Evolutionary conservation across 2,113 vertebrate genomes (phyloP), one percentile per base, ranked within the genome.

Genomic region (Lates calcarifer): DNA sequence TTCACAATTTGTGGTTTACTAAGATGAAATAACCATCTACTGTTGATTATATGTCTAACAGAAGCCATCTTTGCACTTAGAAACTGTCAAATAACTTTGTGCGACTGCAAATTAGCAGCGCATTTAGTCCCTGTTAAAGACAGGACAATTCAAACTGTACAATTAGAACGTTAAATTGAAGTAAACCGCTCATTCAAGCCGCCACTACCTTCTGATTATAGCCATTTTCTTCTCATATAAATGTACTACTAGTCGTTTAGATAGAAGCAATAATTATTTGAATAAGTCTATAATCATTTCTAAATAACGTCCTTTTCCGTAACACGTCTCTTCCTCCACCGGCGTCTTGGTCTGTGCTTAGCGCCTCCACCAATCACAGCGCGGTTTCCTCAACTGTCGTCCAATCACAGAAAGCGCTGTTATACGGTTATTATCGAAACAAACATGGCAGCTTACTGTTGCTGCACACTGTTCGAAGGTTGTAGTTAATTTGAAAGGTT

Each of bases 401-500:
- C 98, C 96, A 98, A 98, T 97, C 93, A 79, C 6, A 68, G 15
- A 0, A 0, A 18, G 26, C 69, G 56, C 33, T 91, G 63, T 87
- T 95, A 17, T 24, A 64, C 0, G 11, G 8, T 4, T 28, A 0
- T 0, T 0, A 1, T 1, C 3, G 65, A 72, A 89, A 78, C 79
- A 85, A 94, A 94, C 39, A 95, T 95, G 94, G 87, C 93, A 53
- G 90, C 92, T 33, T 18, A 8, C 5, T 47, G 5, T 9, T 57
- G 17, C 53, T 0, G 33, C 37, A 71, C 4, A 17, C 43, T 45
- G 20, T 37, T 0, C 15, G 74, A 77, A 93, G 91, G 84, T 85
- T 90, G 73, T 58, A 39, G 18, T 41, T 70, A 5, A 49, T 65
- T 57, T 71, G 4, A 61, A 33, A 68, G 37, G 28, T 28, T 77